phyloP scores from a whole-genome alignment of 2,797 vertebrate genomes.

The Pseudochirops cupreus region DNA sequence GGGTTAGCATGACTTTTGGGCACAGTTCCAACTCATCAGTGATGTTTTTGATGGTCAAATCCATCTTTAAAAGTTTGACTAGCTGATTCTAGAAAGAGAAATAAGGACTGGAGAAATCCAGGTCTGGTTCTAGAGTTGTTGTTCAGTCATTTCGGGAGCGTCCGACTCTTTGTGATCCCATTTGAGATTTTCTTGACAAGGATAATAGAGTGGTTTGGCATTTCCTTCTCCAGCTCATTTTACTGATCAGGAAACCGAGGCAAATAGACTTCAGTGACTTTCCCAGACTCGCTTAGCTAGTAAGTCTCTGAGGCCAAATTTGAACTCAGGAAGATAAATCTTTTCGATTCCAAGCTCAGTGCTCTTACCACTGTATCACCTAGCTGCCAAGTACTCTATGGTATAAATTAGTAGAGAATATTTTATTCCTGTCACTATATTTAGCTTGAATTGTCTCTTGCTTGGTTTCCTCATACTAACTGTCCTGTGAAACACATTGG shows the following conservation, averaged over 20 bases:
- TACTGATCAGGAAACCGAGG: background rate
- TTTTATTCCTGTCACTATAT: slow-evolving; percentile 52
- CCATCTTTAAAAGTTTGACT: slow-evolving; percentile 45
- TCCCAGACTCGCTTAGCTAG: background rate
- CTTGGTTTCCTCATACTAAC: background rate
- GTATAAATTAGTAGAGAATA: slow-evolving; percentile 42
- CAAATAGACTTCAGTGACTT: background rate
- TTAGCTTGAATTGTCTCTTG: slow-evolving; percentile 10
- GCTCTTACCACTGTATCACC: too few relatives aligned
- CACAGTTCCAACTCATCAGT: background rate
- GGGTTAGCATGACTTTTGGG: slow-evolving; percentile 28
- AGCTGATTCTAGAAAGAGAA: slow-evolving; percentile 42
- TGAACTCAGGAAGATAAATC: background rate
- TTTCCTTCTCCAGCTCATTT: background rate
- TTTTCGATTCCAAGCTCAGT: too few relatives aligned
- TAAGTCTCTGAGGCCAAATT: background rate
- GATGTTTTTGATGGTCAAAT: slow-evolving; percentile 2
- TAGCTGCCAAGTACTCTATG: background rate
- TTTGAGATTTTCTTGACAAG: background rate
- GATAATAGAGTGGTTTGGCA: background rate
- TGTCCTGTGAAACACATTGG: background rate
- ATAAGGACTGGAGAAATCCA: background rate
- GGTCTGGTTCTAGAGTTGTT: slow-evolving; percentile 33
- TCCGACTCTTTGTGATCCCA: background rate
- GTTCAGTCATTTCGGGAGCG: background rate